A percentile compares a stretch with the other conserved stretches of the same genome.
Conservation (phyloP, 2,888 invertebrate species). For the Heliconius sara region DNA sequence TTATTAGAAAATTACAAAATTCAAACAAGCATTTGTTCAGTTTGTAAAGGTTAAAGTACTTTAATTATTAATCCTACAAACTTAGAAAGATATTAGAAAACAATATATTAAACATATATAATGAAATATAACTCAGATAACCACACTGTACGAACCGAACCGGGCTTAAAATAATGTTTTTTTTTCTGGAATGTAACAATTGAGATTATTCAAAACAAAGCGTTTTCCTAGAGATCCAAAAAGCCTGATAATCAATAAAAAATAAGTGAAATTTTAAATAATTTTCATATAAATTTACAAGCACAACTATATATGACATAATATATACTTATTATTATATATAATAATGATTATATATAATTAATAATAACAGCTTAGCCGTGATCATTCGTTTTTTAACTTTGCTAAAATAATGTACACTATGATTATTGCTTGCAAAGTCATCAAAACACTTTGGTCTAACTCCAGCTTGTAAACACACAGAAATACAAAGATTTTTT, state of each 20-base stretch:
- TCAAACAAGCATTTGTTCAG: slow-evolving; percentile 22
- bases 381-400: slow-evolving; percentile 66
- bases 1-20: slow-evolving; percentile 35
- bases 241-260: slow-evolving; percentile 4
- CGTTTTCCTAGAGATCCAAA: slow-evolving; percentile 71
- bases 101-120: slow-evolving; percentile 26
- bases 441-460: slow-evolving; percentile 86
- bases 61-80: slow-evolving; percentile 12
- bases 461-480: slow-evolving; percentile 85
- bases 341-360: slow-evolving; percentile 57
- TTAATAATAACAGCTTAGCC: slow-evolving; percentile 63
- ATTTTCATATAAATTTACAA: slow-evolving; percentile 28
- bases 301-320: slow-evolving; percentile 9
- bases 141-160: slow-evolving; percentile 47
- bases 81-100: slow-evolving; percentile 15
- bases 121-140: slow-evolving; percentile 21
- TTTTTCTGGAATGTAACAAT: slow-evolving; percentile 76
- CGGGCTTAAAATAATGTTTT: slow-evolving; percentile 66
- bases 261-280: slow-evolving; percentile 15
- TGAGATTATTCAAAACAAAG: slow-evolving; percentile 70
- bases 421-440: slow-evolving; percentile 64
- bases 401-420: slow-evolving; percentile 73
- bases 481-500: slow-evolving; percentile 57
- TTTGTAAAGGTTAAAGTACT: slow-evolving; percentile 16
- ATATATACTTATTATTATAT: slow-evolving; percentile 51